Percentiles rank a stretch among this genome's conserved stretches.
These are phyloP conservation scores for Agrotis segetum DNA, from an alignment of 2,888 invertebrate species.

Conservation along the genomic window DNA sequence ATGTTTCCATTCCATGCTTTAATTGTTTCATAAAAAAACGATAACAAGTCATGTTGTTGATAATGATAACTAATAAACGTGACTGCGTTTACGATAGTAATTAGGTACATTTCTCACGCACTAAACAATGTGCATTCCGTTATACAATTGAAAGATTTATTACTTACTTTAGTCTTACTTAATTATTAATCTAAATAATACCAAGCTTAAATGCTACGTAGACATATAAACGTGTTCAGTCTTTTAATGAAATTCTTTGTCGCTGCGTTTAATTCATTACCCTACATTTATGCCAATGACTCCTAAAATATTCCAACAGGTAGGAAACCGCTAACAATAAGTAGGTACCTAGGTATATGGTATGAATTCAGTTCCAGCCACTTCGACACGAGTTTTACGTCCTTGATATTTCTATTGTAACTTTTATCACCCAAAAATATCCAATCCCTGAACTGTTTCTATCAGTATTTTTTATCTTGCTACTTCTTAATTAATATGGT, in stretches of 20 bases:
- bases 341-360: neutral
- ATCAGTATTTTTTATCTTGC: neutral
- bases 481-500: neutral
- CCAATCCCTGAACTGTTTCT: neutral
- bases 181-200: neutral
- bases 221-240: neutral
- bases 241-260: slow-evolving; percentile 45
- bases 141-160: neutral
- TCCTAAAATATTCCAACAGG: slow-evolving; percentile 40
- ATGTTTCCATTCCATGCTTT: too few relatives aligned
- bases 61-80: too few relatives aligned
- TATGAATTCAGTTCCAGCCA: slow-evolving; percentile 1
- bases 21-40: too few relatives aligned
- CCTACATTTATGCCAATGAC: slow-evolving; percentile 27
- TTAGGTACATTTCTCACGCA: neutral
- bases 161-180: too few relatives aligned
- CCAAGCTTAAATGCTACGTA: too few relatives aligned
- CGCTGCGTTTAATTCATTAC: slow-evolving; percentile 23
- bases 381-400: slow-evolving; percentile 16
- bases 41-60: too few relatives aligned
- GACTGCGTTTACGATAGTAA: too few relatives aligned
- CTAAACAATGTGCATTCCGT: slow-evolving; percentile 5
- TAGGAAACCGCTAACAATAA: slow-evolving; percentile 17
- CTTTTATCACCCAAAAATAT: neutral
- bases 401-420: neutral